A percentile compares a stretch with the other conserved stretches of the same genome.
These are phyloP conservation scores for Eucidaris tribuloides DNA, from an alignment of 35 echinoderm and acorn worm species.

Conservation along the genomic window DNA sequence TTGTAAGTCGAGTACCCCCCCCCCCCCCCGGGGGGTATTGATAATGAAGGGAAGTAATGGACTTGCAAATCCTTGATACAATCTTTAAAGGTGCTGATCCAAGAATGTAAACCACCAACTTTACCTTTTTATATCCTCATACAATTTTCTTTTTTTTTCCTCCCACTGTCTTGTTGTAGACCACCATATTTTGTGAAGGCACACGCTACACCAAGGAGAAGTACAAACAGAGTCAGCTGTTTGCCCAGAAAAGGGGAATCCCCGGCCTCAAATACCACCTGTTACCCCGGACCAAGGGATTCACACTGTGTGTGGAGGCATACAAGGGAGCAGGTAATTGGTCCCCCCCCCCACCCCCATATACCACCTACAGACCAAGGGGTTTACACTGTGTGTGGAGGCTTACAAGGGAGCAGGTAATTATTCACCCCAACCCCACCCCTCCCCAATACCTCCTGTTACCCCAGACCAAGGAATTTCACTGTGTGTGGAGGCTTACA, in stretches of 20 bases:
- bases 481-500: too few relatives aligned
- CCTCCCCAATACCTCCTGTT: neutral
- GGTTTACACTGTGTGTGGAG: slow-evolving; percentile 49
- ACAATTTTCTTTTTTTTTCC: neutral
- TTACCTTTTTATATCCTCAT: too few relatives aligned
- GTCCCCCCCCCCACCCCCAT: slow-evolving; percentile 44
- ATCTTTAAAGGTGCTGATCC: too few relatives aligned
- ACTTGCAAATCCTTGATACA: too few relatives aligned
- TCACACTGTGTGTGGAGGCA: slow-evolving; percentile 52
- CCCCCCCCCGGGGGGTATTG: too few relatives aligned
- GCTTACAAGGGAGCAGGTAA: slow-evolving; percentile 70
- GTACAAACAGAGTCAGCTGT: slow-evolving; percentile 53
- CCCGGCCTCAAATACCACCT: slow-evolving; percentile 71
- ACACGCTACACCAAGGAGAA: slow-evolving; percentile 79
- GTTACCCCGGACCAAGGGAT: slow-evolving; percentile 79
- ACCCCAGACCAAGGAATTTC: too few relatives aligned
- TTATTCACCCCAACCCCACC: neutral
- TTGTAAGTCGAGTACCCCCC: too few relatives aligned
- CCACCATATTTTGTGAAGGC: slow-evolving; percentile 80
- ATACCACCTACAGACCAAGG: slow-evolving; percentile 69
- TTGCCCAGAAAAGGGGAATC: slow-evolving; percentile 65
- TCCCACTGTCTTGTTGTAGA: slow-evolving; percentile 31
- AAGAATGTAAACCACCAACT: too few relatives aligned
- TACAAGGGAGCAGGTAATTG: slow-evolving; percentile 60
- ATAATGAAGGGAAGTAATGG: too few relatives aligned